Percentiles rank a stretch among this genome's conserved stretches.
Conservation (phyloP, 2,888 invertebrate genomes). For the Actias luna region DNA sequence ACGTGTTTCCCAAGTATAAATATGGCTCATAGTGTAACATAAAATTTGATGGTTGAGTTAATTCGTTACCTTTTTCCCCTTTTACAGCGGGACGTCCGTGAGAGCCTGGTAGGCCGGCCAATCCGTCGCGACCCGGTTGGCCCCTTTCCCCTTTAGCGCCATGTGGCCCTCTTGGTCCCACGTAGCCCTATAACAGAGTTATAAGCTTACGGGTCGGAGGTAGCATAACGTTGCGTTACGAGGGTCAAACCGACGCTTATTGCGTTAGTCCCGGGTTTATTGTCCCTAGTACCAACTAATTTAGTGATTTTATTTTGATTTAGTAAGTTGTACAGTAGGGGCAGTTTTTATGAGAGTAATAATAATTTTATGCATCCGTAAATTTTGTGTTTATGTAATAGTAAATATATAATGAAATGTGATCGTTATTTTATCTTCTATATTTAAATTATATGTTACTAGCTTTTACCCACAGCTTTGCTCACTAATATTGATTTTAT, state of each 20-base stretch:
- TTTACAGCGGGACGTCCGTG: slow-evolving; percentile 86
- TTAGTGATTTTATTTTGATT: slow-evolving; percentile 58
- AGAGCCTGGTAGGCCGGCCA: slow-evolving; percentile 82
- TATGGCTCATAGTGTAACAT: slow-evolving; percentile 75
- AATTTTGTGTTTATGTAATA: background rate
- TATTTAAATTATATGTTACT: background rate
- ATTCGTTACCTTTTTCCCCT: slow-evolving; percentile 86
- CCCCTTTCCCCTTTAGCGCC: slow-evolving; percentile 86
- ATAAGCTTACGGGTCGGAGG: slow-evolving; percentile 62
- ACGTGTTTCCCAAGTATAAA: slow-evolving; percentile 70
- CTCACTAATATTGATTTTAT: no score
- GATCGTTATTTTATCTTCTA: background rate
- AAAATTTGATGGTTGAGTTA: slow-evolving; percentile 79
- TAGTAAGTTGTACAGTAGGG: slow-evolving; percentile 35
- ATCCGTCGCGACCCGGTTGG: slow-evolving; percentile 85
- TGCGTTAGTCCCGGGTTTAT: slow-evolving; percentile 67
- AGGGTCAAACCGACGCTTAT: slow-evolving; percentile 73
- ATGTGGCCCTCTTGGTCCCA: slow-evolving; percentile 80
- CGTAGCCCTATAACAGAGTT: slow-evolving; percentile 74
- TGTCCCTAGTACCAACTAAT: slow-evolving; percentile 58
- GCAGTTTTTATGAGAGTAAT: background rate
- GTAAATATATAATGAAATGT: background rate
- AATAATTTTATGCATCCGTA: background rate
- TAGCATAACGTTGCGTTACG: slow-evolving; percentile 66
- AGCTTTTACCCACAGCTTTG: no score